These are phyloP conservation scores for Bibio marci DNA, from an alignment of 2,888 invertebrate genomes.

Conservation along the genomic window DNA sequence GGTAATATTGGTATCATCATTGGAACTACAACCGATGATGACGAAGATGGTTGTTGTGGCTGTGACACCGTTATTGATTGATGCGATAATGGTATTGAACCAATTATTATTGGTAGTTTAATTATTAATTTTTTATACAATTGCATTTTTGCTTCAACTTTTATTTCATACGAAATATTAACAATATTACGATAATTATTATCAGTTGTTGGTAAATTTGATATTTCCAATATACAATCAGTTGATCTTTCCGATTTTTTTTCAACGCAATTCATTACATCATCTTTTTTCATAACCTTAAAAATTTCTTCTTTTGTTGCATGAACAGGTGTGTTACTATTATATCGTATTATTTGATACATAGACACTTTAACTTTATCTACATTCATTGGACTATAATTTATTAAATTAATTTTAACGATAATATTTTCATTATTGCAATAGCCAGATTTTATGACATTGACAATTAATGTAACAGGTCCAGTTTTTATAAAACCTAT, in stretches of 20 bases:
- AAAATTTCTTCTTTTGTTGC: conserved; percentile 22
- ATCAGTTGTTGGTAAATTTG: conserved; percentile 23
- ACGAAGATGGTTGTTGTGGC: background rate
- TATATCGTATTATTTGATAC: conserved; percentile 21
- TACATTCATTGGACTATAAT: conserved; percentile 25
- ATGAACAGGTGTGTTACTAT: conserved; percentile 21
- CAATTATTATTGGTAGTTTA: conserved; percentile 22
- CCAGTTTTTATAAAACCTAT: conserved; percentile 21
- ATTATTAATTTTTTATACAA: conserved; percentile 26
- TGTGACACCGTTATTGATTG: background rate
- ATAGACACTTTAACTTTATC: conserved; percentile 26
- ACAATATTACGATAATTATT: conserved; percentile 19
- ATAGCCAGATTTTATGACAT: conserved; percentile 20
- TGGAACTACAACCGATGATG: background rate
- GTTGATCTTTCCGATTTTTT: conserved; percentile 27
- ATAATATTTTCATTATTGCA: conserved; percentile 22
- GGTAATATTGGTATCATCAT: background rate
- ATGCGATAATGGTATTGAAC: conserved; percentile 11
- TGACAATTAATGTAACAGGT: conserved; percentile 23
- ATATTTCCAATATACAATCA: conserved; percentile 25
- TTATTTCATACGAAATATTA: conserved; percentile 22
- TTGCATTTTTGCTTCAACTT: conserved; percentile 25
- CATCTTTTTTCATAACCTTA: conserved; percentile 23
- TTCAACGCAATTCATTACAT: conserved; percentile 22
- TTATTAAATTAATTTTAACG: conserved; percentile 24